Percentiles rank a stretch among this genome's conserved stretches.
These are phyloP conservation scores for Cataglyphis albicans DNA, from an alignment of 2,888 invertebrate genomes.

Conservation along the genomic window DNA sequence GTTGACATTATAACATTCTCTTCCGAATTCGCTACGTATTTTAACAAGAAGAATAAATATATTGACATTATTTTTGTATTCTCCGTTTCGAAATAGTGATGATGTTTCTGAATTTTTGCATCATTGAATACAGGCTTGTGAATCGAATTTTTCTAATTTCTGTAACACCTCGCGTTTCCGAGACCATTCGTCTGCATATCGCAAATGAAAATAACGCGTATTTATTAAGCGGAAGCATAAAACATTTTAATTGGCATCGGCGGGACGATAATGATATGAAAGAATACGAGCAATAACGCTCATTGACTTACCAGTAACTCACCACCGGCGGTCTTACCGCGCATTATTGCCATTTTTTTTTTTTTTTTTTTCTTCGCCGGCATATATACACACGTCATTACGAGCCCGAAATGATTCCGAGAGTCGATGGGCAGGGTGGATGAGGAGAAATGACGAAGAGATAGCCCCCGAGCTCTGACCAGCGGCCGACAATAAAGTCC, in stretches of 20 bases:
- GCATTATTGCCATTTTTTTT: conserved; percentile 56
- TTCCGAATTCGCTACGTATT: not conserved
- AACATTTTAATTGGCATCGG: conserved; percentile 47
- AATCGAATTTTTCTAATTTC: not conserved
- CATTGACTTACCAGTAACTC: conserved; percentile 28
- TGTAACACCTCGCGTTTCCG: not conserved
- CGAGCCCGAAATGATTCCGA: conserved; percentile 58
- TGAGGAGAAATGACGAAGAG: conserved; percentile 62
- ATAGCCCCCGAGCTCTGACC: conserved; percentile 63
- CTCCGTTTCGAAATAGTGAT: not conserved
- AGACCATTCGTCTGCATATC: not conserved
- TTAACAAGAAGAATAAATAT: not conserved
- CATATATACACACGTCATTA: conserved; percentile 54
- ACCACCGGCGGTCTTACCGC: not conserved
- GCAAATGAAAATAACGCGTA: not conserved
- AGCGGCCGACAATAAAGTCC: conserved; percentile 65
- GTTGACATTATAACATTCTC: not conserved
- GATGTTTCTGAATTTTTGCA: not conserved
- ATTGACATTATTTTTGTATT: not conserved
- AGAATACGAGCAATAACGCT: conserved; percentile 33
- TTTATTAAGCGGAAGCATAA: not conserved
- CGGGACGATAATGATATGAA: conserved; percentile 8
- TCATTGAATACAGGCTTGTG: not conserved
- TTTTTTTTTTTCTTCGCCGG: conserved; percentile 52
- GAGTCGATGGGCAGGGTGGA: conserved; percentile 29